phyloP scores from a whole-genome alignment of 1,140 invertebrate species.

The Drosophila repletoides region DNA sequence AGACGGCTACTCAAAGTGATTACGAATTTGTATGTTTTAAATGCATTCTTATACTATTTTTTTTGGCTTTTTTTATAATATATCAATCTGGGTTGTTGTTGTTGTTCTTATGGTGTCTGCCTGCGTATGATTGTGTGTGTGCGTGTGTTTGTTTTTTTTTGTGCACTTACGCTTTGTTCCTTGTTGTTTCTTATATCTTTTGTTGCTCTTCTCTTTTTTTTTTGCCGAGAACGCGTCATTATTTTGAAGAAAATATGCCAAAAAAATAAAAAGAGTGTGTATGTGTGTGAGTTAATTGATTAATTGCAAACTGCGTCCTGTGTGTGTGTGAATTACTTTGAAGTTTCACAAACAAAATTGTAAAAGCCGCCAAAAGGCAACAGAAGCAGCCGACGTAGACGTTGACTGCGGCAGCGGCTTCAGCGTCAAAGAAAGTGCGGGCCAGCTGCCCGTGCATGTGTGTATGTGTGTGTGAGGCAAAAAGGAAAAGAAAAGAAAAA shows the following conservation, averaged over 20 bases:
- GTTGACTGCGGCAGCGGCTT: slow-evolving; percentile 24
- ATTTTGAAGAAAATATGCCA: slow-evolving; percentile 20
- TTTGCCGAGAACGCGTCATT: slow-evolving; percentile 26
- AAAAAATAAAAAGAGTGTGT: slow-evolving; percentile 19
- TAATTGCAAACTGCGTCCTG: slow-evolving; percentile 17
- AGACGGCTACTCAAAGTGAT: slow-evolving; percentile 53
- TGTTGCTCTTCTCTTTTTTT: slow-evolving; percentile 17
- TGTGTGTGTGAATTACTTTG: not conserved
- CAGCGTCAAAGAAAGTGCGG: slow-evolving; percentile 61
- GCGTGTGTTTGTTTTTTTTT: slow-evolving; percentile 2
- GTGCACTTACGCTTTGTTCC: slow-evolving; percentile 11
- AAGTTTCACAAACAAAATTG: slow-evolving; percentile 48
- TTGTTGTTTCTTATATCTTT: not conserved
- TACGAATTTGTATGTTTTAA: slow-evolving; percentile 56
- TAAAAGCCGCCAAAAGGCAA: slow-evolving; percentile 69
- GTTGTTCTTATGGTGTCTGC: slow-evolving; percentile 14
- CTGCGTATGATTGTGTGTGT: not conserved
- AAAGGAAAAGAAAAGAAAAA: slow-evolving; percentile 61
- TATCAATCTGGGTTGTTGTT: slow-evolving; percentile 13
- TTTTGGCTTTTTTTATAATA: not conserved
- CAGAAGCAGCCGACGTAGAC: not conserved
- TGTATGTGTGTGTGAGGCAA: slow-evolving; percentile 43
- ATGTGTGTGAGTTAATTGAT: slow-evolving; percentile 26
- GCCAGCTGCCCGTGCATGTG: slow-evolving; percentile 20
- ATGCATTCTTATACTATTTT: slow-evolving; percentile 15